Percentiles rank a stretch among this genome's conserved stretches.
Evolutionary conservation across 2,888 invertebrate species (phyloP).

Genomic region (Microplitis deprimator): DNA sequence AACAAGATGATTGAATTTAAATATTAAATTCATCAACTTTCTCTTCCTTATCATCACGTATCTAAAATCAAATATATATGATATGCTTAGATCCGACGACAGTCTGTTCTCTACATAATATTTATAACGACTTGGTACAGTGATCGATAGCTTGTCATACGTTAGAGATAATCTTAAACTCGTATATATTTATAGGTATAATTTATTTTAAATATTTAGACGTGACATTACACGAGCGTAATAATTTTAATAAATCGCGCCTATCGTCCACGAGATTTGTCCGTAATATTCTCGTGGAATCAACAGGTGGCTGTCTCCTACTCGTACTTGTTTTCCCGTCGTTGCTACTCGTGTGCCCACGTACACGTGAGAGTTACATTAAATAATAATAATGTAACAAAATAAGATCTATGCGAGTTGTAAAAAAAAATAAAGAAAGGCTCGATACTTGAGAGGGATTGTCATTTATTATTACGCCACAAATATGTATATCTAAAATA

Average conservation of each 20-base stretch:
- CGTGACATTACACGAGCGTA: slow-evolving; percentile 41
- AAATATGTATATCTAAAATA: background rate
- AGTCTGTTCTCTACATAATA: background rate
- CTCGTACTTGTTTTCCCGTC: background rate
- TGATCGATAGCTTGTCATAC: slow-evolving; percentile 26
- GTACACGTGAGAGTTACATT: slow-evolving; percentile 14
- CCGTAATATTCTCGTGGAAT: slow-evolving; percentile 21
- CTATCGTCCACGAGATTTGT: slow-evolving; percentile 25
- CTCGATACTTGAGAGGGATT: slow-evolving; percentile 29
- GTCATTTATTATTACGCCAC: slow-evolving; percentile 25
- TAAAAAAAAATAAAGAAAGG: slow-evolving; percentile 8
- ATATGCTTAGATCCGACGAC: slow-evolving; percentile 5
- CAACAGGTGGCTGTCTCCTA: slow-evolving; percentile 37
- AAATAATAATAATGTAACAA: slow-evolving; percentile 7
- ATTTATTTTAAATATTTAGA: background rate
- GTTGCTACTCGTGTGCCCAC: slow-evolving; percentile 20
- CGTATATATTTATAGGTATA: background rate
- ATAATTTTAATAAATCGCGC: slow-evolving; percentile 31
- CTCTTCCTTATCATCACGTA: slow-evolving; percentile 56
- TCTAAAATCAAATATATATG: slow-evolving; percentile 32
- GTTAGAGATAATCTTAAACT: slow-evolving; percentile 19
- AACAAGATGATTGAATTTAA: slow-evolving; percentile 50
- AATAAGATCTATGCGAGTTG: background rate
- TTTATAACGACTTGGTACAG: background rate
- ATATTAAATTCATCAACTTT: slow-evolving; percentile 59